A percentile compares a stretch with the other conserved stretches of the same genome.
Evolutionary conservation across 2,888 invertebrate genomes (phyloP).

Genomic region (Limenitis arthemis): DNA sequence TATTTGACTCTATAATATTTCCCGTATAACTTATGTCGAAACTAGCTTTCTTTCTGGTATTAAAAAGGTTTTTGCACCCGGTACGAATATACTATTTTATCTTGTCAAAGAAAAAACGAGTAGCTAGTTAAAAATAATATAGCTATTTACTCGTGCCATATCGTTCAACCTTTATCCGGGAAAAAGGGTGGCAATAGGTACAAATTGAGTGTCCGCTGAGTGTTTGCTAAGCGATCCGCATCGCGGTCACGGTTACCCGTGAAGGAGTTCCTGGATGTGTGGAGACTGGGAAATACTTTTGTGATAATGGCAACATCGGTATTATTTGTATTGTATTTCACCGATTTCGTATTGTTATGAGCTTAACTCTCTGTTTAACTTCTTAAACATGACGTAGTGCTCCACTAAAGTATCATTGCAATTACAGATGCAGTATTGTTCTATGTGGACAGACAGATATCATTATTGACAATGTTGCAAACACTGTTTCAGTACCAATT

Average conservation of each 20-base stretch:
- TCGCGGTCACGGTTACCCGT: conserved; percentile 32
- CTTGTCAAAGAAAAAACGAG: background rate
- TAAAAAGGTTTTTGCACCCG: too few species aligned
- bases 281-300: conserved; percentile 21
- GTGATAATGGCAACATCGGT: conserved; percentile 13
- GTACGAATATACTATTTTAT: too few species aligned
- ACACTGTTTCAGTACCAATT: too few species aligned
- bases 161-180: conserved; percentile 29
- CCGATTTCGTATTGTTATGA: background rate
- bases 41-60: too few species aligned
- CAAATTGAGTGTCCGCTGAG: conserved; percentile 44
- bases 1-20: too few species aligned
- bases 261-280: conserved; percentile 28
- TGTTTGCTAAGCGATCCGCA: conserved; percentile 40
- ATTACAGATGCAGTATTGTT: too few species aligned
- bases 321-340: conserved; percentile 11
- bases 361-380: too few species aligned
- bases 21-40: too few species aligned
- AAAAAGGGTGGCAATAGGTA: conserved; percentile 38
- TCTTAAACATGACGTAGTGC: too few species aligned
- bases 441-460: too few species aligned
- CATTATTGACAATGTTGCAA: too few species aligned
- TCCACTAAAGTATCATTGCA: too few species aligned
- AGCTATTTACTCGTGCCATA: background rate
- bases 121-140: background rate